Evolutionary conservation across 2,888 invertebrate genomes (phyloP), one percentile per base, ranked within the genome.

Genomic region (Trissolcus japonicus): DNA sequence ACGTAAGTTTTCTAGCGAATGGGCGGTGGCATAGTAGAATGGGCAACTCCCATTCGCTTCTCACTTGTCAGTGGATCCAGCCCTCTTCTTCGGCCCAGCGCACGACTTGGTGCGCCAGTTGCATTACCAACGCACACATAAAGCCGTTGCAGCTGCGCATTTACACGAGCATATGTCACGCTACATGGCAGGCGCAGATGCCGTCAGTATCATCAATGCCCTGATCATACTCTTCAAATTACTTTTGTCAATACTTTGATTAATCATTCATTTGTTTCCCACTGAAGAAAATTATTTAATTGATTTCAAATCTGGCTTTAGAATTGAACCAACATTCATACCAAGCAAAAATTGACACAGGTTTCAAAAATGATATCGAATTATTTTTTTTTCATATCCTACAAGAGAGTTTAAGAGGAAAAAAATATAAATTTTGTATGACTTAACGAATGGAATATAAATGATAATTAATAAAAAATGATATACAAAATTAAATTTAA

Each of bases 21-120:
- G 87, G 87, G 87, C 87, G 87, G 87, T 84, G 87, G 86, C 85
- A 85, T 82, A 81, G 83, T 80, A 75, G 81, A 81, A 81, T 82
- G 82, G 84, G 80, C 83, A 83, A 82, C 82, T 85, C 85, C 85
- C 85, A 86, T 86, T 87, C 86, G 87, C 85, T 83, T 85, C 83
- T 82, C 83, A 81, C 83, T 84, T 83, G 82, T 86, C 86, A 69
- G 73, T 73, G 69, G 73, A 66, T 67, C 73, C 79, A 86, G 86
- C 87, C 86, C 85, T 84, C 85, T 83, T 82, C 82, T 81, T 79
- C 74, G 77, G 78, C 65, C 53, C 25, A 65, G 61, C 67, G 55
- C 62, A 63, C 74, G 66, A 69, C 56, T 75, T 63, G 57, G 60
- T 57, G 56, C 67, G 60, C 67, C 71, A 69, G 76, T 76, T 76